phyloP scores from a whole-genome alignment of 2,113 vertebrate genomes.

The Pycnonotus jocosus region DNA sequence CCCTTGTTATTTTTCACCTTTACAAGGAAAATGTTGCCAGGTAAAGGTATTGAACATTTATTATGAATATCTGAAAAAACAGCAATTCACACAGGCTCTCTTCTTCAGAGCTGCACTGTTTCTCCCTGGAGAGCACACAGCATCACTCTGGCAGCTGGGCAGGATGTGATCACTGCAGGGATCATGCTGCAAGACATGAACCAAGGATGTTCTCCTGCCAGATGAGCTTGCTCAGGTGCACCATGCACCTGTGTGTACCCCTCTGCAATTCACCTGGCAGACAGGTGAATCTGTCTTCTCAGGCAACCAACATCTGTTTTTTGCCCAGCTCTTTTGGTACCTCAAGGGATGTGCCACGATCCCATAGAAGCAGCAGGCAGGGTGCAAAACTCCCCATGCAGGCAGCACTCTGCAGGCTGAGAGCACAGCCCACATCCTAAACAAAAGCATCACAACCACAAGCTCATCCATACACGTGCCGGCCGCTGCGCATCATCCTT shows the following conservation, averaged over 20 bases:
- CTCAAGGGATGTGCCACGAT: neutral
- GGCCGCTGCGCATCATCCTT: accelerated
- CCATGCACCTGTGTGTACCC: accelerated
- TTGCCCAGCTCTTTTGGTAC: neutral
- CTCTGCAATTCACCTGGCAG: accelerated
- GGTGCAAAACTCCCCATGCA: accelerated
- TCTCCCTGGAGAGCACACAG: neutral
- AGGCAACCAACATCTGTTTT: accelerated
- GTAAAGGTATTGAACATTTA: neutral
- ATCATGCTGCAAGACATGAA: neutral
- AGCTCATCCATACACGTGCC: neutral
- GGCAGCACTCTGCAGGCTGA: neutral
- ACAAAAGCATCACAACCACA: neutral
- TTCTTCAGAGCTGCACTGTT: neutral
- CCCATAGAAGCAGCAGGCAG: neutral
- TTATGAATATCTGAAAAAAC: neutral
- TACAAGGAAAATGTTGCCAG: neutral
- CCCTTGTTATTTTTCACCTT: neutral
- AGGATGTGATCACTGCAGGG: neutral
- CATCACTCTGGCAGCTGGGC: neutral
- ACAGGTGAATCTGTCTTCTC: no score
- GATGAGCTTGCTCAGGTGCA: neutral
- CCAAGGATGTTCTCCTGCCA: neutral
- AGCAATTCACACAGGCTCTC: neutral
- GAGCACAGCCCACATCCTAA: neutral